Evolutionary conservation across 2,888 invertebrate species (phyloP).

Genomic region (Synergus itoensis): DNA sequence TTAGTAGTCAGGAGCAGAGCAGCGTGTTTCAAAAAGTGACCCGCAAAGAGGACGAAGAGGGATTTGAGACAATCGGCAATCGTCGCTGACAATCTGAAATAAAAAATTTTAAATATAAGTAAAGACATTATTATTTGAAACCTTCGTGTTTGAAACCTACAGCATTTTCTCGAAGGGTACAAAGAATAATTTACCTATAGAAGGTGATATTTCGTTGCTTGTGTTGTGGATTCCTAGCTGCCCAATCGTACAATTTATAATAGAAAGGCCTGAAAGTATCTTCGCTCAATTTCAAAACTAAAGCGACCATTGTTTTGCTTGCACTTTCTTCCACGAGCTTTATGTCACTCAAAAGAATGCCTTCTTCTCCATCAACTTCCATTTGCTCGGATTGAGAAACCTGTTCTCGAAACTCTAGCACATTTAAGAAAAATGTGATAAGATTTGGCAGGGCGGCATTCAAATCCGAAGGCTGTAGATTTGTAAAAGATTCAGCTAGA

Average conservation of each 20-base stretch:
- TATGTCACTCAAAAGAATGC: constrained; percentile 76
- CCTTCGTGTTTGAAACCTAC: constrained; percentile 3
- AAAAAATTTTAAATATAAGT: constrained; percentile 25
- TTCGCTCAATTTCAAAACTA: constrained; percentile 94
- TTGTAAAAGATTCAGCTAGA: constrained; percentile 85
- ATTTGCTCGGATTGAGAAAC: constrained; percentile 56
- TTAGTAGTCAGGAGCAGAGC: constrained; percentile 85
- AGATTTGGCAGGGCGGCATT: constrained; percentile 81
- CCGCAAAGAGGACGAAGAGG: constrained; percentile 93
- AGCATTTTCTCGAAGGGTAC: background rate
- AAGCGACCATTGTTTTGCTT: constrained; percentile 87
- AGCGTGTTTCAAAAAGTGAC: constrained; percentile 90
- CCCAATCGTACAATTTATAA: constrained; percentile 93
- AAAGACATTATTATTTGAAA: constrained; percentile 42
- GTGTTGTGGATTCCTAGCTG: constrained; percentile 82
- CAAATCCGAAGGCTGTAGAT: constrained; percentile 83
- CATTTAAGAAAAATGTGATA: constrained; percentile 86
- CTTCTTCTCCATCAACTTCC: constrained; percentile 72
- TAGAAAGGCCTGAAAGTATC: constrained; percentile 93
- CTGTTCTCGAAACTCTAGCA: constrained; percentile 84
- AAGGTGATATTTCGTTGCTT: constrained; percentile 89
- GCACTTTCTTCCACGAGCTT: constrained; percentile 86
- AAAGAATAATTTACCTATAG: constrained; percentile 81
- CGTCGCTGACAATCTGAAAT: constrained; percentile 84
- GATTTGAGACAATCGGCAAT: constrained; percentile 91